A percentile compares a stretch with the other conserved stretches of the same genome.
These are phyloP conservation scores for Protodeltote pygarga DNA, from an alignment of 2,888 invertebrate species.

Conservation along the genomic window DNA sequence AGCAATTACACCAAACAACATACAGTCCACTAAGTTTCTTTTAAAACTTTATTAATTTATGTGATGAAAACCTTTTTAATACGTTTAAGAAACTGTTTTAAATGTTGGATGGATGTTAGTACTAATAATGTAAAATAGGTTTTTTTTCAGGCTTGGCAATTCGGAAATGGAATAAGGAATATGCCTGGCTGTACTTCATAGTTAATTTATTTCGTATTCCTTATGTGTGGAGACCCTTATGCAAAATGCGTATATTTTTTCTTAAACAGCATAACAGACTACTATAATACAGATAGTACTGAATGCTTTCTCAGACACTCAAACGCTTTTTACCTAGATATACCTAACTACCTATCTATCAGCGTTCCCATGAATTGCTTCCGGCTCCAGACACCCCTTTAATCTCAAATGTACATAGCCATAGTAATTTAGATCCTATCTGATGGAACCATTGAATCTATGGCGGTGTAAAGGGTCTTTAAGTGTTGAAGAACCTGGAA, in stretches of 20 bases:
- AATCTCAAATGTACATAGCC: constrained; percentile 80
- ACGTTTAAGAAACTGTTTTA: constrained; percentile 44
- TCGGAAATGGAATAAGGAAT: too few relatives aligned
- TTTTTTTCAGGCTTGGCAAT: too few relatives aligned
- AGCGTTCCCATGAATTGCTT: constrained; percentile 56
- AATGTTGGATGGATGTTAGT: constrained; percentile 26
- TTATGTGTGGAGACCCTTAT: too few relatives aligned
- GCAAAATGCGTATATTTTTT: not conserved
- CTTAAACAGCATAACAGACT: not conserved
- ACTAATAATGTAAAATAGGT: too few relatives aligned
- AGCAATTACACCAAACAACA: constrained; percentile 72
- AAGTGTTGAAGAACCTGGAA: constrained; percentile 71
- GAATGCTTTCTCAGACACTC: too few relatives aligned
- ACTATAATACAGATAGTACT: too few relatives aligned
- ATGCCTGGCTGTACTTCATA: too few relatives aligned
- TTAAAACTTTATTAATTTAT: constrained; percentile 57
- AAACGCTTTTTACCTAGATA: constrained; percentile 8
- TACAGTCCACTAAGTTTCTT: constrained; percentile 60
- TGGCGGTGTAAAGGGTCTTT: constrained; percentile 64
- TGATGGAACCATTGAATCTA: constrained; percentile 74
- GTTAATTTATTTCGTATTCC: too few relatives aligned
- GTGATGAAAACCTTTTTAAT: constrained; percentile 47
- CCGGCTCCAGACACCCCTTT: constrained; percentile 81
- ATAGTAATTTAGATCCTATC: constrained; percentile 83
- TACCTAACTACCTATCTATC: constrained; percentile 35